Percentiles rank a stretch among this genome's conserved stretches.
phyloP scores from a whole-genome alignment of 1,140 invertebrate genomes.

The Kradibia gibbosae region DNA sequence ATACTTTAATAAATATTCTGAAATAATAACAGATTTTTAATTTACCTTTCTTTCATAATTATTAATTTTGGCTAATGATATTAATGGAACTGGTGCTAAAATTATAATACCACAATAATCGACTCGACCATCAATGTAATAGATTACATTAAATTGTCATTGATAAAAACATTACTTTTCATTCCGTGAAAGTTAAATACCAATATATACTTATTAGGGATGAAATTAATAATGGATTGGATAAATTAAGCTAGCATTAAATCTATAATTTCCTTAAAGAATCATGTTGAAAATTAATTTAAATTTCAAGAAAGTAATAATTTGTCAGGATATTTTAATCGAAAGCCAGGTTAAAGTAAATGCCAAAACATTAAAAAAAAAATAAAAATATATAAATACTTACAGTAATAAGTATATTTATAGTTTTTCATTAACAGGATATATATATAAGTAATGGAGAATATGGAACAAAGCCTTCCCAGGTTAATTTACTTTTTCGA shows the following conservation, averaged over 20 bases:
- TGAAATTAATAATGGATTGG: background rate
- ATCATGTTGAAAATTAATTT: background rate
- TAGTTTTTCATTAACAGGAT: too few relatives aligned
- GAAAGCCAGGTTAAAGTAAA: too few relatives aligned
- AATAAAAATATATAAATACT: too few relatives aligned
- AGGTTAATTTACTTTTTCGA: too few relatives aligned
- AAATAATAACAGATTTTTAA: background rate
- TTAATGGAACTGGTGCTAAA: background rate
- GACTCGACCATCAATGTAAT: background rate
- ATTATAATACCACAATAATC: background rate
- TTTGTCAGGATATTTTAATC: too few relatives aligned
- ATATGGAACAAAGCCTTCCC: too few relatives aligned
- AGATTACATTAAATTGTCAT: constrained; percentile 13
- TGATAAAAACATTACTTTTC: background rate
- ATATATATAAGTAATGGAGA: too few relatives aligned
- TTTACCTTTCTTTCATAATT: background rate
- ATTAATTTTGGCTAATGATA: background rate
- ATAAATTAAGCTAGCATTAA: background rate
- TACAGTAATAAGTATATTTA: too few relatives aligned
- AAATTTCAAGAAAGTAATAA: background rate
- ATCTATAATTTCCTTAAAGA: background rate
- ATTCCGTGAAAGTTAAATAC: background rate
- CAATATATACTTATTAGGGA: background rate
- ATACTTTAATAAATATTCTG: background rate
- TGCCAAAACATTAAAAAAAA: too few relatives aligned